Evolutionary conservation across 1,140 invertebrate genomes (phyloP), one percentile per base, ranked within the genome.

Genomic region (Microplitis mediator): DNA sequence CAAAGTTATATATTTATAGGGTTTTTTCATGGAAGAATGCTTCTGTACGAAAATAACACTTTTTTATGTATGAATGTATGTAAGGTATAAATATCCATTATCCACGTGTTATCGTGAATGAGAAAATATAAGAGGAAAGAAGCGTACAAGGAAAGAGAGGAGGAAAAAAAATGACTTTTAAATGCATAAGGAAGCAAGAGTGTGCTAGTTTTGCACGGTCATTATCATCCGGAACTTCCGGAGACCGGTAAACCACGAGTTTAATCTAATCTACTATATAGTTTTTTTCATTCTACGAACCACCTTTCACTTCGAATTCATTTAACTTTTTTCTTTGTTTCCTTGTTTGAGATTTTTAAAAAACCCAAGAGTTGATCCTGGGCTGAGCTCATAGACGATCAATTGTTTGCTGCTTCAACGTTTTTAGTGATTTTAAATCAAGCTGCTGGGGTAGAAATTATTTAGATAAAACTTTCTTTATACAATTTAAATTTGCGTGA

Each of bases 211-310:
- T 36, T 51, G 52, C 45, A 65, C 36, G 45, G 66, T 74, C 64
- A 51, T 73, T 73, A 73, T 75, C 74, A 56, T 63, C 52, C 74
- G 74, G 68, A 70, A 75, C 74, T 69, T 72, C 66, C 70, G 74
- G 69, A 52, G 61, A 69, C 67, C 36, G 67, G 74, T 69, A 72
- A 73, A 71, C 66, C 67, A 14, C 56, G 52, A 68, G 71, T 68
- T 73, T 71, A 75, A 75, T 75, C 68, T 75, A 75, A 75, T 75
- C 74, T 69, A n/a, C 56, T 6, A 16, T 35, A 63, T 56, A 58
- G 45, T 51, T 13, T 11, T 34, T 52, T 56, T 66, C 39, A 11
- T 11, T 58, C 14, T 36, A n/a, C 45, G 45, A 60, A 56, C 45
- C 36, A 16, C 34, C 11, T 35, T 23, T 23, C 13, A 32, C 69